phyloP scores from a whole-genome alignment of 2,888 invertebrate genomes.

The Hoplodrina ambigua region DNA sequence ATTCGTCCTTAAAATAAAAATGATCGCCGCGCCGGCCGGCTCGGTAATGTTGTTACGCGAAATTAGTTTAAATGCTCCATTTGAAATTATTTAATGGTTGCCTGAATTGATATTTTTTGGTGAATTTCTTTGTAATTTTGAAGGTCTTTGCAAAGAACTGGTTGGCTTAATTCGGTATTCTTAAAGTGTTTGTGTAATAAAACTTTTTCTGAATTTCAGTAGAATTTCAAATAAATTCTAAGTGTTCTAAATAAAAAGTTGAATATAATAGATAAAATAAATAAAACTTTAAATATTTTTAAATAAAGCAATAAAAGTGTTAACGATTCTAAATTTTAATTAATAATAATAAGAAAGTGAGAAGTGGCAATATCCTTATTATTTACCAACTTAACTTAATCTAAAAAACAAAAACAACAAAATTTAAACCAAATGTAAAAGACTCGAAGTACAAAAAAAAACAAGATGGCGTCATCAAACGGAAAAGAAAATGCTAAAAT shows the following conservation, averaged over 20 bases:
- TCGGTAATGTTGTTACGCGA: constrained; percentile 21
- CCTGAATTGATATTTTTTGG: constrained; percentile 19
- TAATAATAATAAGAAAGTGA: neutral
- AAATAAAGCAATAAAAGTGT: neutral
- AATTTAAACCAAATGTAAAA: constrained; percentile 1
- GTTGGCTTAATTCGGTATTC: neutral
- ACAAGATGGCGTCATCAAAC: constrained; percentile 85
- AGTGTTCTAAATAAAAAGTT: neutral
- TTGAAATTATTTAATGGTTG: constrained; percentile 33
- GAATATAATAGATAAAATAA: neutral
- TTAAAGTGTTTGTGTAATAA: neutral
- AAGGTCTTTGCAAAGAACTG: neutral
- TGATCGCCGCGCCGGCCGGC: constrained; percentile 18
- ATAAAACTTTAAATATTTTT: neutral
- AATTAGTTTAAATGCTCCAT: constrained; percentile 31
- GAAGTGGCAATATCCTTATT: neutral
- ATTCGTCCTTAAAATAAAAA: constrained; percentile 45
- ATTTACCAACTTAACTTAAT: neutral
- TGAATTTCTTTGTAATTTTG: constrained; percentile 5
- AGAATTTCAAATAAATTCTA: neutral
- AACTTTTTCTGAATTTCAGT: neutral
- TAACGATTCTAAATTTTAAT: neutral
- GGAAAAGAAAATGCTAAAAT: constrained; percentile 85
- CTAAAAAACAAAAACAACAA: neutral
- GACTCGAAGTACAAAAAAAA: neutral